phyloP scores from a whole-genome alignment of 2,113 vertebrate genomes.

The Protobothrops mucrosquamatus region DNA sequence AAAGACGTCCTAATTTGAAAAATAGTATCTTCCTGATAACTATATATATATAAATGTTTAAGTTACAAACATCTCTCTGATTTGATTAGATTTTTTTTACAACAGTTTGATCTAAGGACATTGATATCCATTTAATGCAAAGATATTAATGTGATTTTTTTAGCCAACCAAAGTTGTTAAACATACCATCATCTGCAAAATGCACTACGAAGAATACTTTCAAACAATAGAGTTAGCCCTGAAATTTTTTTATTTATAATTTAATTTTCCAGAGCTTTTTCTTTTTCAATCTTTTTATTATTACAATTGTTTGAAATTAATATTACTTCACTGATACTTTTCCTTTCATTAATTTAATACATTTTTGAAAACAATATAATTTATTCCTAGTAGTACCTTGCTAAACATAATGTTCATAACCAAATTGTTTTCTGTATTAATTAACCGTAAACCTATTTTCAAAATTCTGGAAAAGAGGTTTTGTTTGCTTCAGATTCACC shows the following conservation, averaged over 20 bases:
- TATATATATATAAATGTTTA: background rate
- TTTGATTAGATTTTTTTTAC: background rate
- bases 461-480: background rate
- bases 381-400: background rate
- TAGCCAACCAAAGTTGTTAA: background rate
- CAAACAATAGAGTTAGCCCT: background rate
- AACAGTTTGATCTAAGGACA: background rate
- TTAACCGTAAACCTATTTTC: background rate
- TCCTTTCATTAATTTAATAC: background rate
- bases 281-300: background rate
- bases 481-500: background rate
- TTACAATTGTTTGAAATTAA: background rate
- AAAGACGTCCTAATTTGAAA: conserved; percentile 25
- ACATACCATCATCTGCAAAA: background rate
- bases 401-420: background rate
- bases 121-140: background rate
- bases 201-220: background rate
- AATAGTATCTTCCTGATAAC: background rate
- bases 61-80: background rate
- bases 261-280: background rate
- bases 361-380: background rate
- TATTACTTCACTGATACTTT: background rate
- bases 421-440: background rate
- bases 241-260: background rate
- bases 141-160: background rate